Evolutionary conservation across 2,113 vertebrate species (phyloP).

Genomic region (Bubo blakistoni): DNA sequence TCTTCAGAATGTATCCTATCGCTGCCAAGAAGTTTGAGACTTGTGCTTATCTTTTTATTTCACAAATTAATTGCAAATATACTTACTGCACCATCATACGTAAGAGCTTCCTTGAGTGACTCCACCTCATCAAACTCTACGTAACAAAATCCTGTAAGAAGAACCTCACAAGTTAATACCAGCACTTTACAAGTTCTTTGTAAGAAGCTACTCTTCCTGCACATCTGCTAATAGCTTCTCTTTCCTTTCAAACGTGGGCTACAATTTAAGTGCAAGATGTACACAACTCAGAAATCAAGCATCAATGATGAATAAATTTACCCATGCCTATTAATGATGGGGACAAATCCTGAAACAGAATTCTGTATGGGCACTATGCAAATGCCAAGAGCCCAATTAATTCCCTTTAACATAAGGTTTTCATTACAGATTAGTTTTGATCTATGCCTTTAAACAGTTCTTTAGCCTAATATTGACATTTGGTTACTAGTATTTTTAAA

Average conservation of each 20-base stretch:
- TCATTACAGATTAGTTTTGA: not conserved
- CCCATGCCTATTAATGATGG: not conserved
- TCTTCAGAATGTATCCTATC: not conserved
- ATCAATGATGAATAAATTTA: not conserved
- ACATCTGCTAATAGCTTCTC: not conserved
- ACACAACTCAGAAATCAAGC: not conserved
- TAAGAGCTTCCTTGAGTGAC: slow-evolving; percentile 96
- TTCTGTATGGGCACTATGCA: not conserved
- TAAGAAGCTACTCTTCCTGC: not conserved
- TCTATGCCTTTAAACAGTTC: not conserved
- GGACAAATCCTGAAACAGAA: not conserved
- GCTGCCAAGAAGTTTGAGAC: not conserved
- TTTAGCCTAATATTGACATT: not conserved
- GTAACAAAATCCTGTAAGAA: slow-evolving; percentile 94
- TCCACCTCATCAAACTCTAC: slow-evolving; percentile 98
- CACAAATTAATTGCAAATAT: not conserved
- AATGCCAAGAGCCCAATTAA: not conserved
- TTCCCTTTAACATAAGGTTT: not conserved
- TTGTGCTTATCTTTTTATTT: not conserved
- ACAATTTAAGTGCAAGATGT: not conserved
- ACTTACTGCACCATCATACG: slow-evolving; percentile 96
- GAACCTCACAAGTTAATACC: not conserved
- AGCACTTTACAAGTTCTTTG: not conserved
- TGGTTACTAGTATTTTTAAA: not conserved
- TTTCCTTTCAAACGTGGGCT: not conserved